Evolutionary conservation across 2,113 vertebrate genomes (phyloP), one percentile per base, ranked within the genome.

Genomic region (Macquaria ambigua): DNA sequence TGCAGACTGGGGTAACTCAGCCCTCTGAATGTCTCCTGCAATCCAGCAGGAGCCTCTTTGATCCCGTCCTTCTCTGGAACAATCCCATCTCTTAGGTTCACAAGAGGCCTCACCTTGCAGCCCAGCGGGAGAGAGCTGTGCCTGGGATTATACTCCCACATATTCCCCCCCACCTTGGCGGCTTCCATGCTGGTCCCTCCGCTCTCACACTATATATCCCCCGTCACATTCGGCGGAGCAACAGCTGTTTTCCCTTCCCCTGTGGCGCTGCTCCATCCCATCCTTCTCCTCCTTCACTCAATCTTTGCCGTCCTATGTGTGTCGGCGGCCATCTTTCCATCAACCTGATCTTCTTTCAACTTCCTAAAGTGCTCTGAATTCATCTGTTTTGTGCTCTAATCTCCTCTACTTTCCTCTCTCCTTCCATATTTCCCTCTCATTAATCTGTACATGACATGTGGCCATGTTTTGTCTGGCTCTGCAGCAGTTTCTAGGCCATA

Each of bases 211-310:
- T 66, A 87, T 84, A 88, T 84, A 86, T 80, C 56, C 39, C 34
- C n/a, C 64, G 85, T 88, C 87, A 88, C 83, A 87, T 69, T 87
- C 23, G 3, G 63, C 23, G 0, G 28, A 62, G 87, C 78, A 83
- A 75, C 92, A 94, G 92, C 90, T 94, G 92, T 77, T 91, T 91
- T 87, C 73, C 25, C 64, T 87, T 91, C 72, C 63, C 74, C 25
- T 58, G 37, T 83, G 89, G 79, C 46, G 0, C 16, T 48, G 41
- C 89, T 87, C 81, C 83, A 87, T 87, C 58, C 37, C 28, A 50
- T 87, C 80, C 77, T 64, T 89, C 76, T 75, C 41, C 73, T 39
- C 64, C 79, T 78, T 83, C 82, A 61, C 56, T 90, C 81, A 61
- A 69, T 88, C 80, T 89, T 62, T 73, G 53, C 31, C 23, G 67